These are phyloP conservation scores for Cyprinella venusta DNA, from an alignment of 2,797 vertebrate genomes.

Conservation along the genomic window DNA sequence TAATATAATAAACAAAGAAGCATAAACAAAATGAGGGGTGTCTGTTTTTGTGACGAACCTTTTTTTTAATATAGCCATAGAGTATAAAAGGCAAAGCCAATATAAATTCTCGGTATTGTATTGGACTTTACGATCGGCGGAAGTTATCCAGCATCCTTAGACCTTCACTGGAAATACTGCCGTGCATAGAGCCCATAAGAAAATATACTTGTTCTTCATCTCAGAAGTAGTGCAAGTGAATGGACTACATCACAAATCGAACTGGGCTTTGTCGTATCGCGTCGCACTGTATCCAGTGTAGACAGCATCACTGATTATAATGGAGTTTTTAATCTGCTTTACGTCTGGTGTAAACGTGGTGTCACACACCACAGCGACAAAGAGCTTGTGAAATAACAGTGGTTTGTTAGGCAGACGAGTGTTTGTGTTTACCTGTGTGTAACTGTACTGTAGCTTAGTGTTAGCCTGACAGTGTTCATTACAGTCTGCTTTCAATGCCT, in stretches of 20 bases:
- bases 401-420: neutral
- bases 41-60: no score
- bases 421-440: slow-evolving; percentile 65
- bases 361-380: neutral
- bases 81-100: no score
- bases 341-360: neutral
- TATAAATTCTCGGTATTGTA: no score
- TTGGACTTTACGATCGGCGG: no score
- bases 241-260: neutral
- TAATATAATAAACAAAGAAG: no score
- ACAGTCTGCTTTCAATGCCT: slow-evolving; percentile 64
- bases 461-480: slow-evolving; percentile 63
- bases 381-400: neutral
- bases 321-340: neutral
- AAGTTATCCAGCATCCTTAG: no score
- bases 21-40: no score
- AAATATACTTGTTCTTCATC: neutral
- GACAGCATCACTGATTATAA: neutral
- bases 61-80: no score
- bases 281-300: neutral
- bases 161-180: no score
- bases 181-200: no score
- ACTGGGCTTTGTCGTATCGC: neutral
- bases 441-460: slow-evolving; percentile 64
- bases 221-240: neutral